Conservation (phyloP, 2,113 vertebrate species). For the Vireo altiloquus region DNA sequence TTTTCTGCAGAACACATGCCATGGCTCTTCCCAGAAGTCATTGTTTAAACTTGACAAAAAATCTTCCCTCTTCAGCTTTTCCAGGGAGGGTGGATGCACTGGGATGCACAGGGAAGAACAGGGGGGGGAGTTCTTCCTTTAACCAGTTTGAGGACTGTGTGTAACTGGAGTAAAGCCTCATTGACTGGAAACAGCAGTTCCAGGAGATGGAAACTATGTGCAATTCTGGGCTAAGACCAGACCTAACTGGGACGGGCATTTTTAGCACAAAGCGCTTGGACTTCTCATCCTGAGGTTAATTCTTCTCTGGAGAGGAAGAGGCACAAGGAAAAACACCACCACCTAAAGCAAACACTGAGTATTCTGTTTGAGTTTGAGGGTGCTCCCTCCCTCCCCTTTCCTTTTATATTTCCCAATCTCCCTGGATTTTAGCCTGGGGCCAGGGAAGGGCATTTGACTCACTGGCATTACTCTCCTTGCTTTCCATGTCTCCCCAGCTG, state of each 20-base stretch:
- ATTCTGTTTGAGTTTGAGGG: not conserved
- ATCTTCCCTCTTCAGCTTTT: not conserved
- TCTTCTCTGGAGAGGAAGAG: not conserved
- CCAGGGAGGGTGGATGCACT: not conserved
- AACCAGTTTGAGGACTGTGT: not conserved
- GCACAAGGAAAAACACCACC: not conserved
- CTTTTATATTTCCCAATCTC: not conserved
- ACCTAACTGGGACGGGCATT: not conserved
- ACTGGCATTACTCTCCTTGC: not conserved
- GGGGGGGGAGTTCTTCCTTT: not conserved
- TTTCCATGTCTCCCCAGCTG: not conserved
- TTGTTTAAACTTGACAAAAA: conserved; percentile 13
- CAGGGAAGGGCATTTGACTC: conserved; percentile 7
- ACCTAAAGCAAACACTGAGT: not conserved
- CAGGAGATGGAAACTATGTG: conserved; percentile 20
- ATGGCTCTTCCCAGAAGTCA: conserved; percentile 46
- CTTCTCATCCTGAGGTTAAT: not conserved
- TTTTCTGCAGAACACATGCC: conserved; percentile 50
- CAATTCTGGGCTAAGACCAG: not conserved
- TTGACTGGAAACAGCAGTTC: not conserved
- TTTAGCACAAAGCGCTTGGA: not conserved
- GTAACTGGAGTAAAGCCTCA: not conserved
- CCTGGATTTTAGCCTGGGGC: not conserved
- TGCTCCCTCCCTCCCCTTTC: not conserved
- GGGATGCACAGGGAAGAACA: not conserved